Evolutionary conservation across 2,888 invertebrate species (phyloP), one percentile per base, ranked within the genome.

Genomic region (Scrobipalpa costella): DNA sequence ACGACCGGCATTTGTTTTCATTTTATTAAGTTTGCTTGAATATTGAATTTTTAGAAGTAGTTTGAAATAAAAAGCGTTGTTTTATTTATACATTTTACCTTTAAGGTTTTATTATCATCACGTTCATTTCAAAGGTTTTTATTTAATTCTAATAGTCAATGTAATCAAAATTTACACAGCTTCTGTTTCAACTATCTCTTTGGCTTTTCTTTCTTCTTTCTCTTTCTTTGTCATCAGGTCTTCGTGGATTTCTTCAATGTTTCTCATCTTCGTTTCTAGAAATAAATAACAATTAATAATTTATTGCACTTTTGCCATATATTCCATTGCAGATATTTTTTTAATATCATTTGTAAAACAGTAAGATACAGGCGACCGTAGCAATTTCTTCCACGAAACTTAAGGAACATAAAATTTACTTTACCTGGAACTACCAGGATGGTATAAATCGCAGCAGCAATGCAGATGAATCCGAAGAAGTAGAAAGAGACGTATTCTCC

Each of bases 401-500:
- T n/a, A n/a, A n/a, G n/a, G n/a, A n/a, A n/a, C 5, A 27, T 27
- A 27, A 27, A 27, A 27, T 27, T 2, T 5, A 27, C 27, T 27
- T 27, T 27, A 27, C 27, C 27, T 27, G 88, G 88, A 0, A 88
- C 75, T 27, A 73, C 73, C 3, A 85, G 47, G 40, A 80, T 62
- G 0, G 83, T 77, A 65, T 85, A 88, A 0, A 76, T 6, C 0
- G 84, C 74, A 44, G 83, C 73, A 1, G 73, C 2, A 19, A 88
- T 40, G 63, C 87, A 88, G 3, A 86, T 68, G 1, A 65, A 64
- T 0, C 84, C 84, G 44, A 83, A 88, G 69, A 84, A 80, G 72
- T 78, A 88, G 69, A 88, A 88, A 0, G 84, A 76, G 0, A 77
- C 78, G 64, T 87, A 78, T 1, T 80, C 72, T 0, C 89, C 88